Percentiles rank a stretch among this genome's conserved stretches.
Evolutionary conservation across 2,113 vertebrate genomes (phyloP).

Genomic region (Cettia cetti): DNA sequence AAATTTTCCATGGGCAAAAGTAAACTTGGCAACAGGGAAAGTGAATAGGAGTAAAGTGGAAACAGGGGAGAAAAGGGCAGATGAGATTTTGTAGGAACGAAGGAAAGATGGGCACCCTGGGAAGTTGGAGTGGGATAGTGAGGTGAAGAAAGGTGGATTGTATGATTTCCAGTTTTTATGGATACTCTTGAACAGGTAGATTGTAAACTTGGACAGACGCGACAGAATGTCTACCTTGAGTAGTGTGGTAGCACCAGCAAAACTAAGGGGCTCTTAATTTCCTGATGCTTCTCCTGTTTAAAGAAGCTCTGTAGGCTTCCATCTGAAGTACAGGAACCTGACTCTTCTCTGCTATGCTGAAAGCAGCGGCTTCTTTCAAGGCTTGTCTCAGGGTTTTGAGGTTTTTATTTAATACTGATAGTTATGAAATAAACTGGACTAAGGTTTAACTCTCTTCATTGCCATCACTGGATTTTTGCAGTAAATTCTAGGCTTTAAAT

Average conservation of each 20-base stretch:
- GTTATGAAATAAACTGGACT: neutral
- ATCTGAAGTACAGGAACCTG: neutral
- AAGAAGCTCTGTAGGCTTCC: neutral
- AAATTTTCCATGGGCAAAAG: neutral
- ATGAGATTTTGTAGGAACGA: neutral
- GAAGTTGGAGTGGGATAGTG: neutral
- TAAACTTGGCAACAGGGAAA: neutral
- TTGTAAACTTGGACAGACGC: neutral
- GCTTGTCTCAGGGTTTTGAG: neutral
- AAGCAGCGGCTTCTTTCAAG: neutral
- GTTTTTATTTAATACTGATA: neutral
- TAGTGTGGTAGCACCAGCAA: neutral
- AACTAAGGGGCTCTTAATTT: neutral
- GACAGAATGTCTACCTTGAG: neutral
- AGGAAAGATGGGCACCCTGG: fast-evolving
- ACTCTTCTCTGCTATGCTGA: neutral
- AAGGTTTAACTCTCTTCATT: neutral
- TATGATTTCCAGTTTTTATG: neutral
- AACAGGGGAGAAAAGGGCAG: neutral
- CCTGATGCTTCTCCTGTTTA: neutral
- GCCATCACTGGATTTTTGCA: neutral
- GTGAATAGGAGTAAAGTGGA: neutral
- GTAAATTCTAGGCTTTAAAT: neutral
- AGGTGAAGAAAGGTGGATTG: neutral
- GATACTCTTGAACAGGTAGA: neutral